Evolutionary conservation across 2,888 invertebrate species (phyloP), one percentile per base, ranked within the genome.

Genomic region (Macroteleia sp.): DNA sequence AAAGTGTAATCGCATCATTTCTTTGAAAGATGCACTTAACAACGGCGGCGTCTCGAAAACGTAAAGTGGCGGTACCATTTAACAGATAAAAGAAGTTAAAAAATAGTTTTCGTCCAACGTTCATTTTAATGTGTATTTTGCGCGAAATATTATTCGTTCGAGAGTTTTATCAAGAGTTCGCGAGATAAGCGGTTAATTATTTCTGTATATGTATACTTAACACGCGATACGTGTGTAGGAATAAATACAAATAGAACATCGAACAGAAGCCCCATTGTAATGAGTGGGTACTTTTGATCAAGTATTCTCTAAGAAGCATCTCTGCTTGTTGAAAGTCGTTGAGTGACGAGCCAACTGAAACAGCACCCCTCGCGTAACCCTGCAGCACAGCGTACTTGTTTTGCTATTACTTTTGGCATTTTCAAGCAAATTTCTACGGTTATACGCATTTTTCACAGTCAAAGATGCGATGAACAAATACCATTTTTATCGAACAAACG

Each of bases 271-370:
- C 59, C 59, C 75, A 81, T 82, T 82, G 83, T 81, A 83, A 85
- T 84, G 81, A 87, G 87, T 82, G 81, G 86, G 82, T 80, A 86
- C 87, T 88, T 86, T 85, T 85, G 83, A 88, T 86, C 84, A 85
- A 88, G 88, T 83, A 83, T 82, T 83, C 82, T 81, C 84, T 85
- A 82, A 84, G 87, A 84, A 83, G 84, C 84, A 82, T 81, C 81
- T 80, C 69, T 66, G 67, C 81, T 81, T 75, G 82, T 79, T 81
- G 83, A 87, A 85, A 83, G 82, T 80, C 79, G 74, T 80, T 76
- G 81, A 85, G 73, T 80, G 74, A 64, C 71, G 44, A 74, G 69
- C 52, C 52, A 67, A 57, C 64, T 59, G 80, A 62, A 57, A 50
- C 28, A 61, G 62, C 36, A 12, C 34, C 56, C 54, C 17, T 57